Percentiles rank a stretch among this genome's conserved stretches.
Evolutionary conservation across 23 tunicate genomes (phyloP).

Genomic region (Aplidium turbinatum): DNA sequence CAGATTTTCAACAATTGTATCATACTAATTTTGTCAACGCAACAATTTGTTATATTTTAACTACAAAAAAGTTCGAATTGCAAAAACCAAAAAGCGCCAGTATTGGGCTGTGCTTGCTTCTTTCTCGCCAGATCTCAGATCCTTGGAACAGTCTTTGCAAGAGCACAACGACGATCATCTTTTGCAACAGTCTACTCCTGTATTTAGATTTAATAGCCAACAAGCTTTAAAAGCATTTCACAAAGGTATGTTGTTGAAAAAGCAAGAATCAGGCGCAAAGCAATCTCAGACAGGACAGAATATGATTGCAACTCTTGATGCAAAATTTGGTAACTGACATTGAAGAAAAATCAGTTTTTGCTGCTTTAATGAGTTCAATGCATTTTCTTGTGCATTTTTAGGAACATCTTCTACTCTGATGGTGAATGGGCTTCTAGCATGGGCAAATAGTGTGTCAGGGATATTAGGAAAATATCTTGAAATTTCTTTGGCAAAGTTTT

Average conservation of each 20-base stretch:
- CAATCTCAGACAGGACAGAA: constrained; percentile 32
- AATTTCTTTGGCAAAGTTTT: constrained; percentile 46
- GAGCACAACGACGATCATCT: constrained; percentile 25
- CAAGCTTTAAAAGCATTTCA: constrained; percentile 27
- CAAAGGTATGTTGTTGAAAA: constrained; percentile 35
- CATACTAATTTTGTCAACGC: constrained; percentile 5
- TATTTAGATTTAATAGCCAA: constrained; percentile 30
- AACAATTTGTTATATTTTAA: constrained; percentile 21
- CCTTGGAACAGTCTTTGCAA: constrained; percentile 24
- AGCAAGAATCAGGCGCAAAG: constrained; percentile 29
- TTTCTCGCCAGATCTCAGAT: constrained; percentile 20
- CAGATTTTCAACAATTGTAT: no score
- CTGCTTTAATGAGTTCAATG: constrained; percentile 48
- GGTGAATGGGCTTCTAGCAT: constrained; percentile 53
- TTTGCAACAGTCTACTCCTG: constrained; percentile 22
- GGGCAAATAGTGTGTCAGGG: constrained; percentile 46
- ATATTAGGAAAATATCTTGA: constrained; percentile 45
- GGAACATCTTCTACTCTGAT: constrained; percentile 50
- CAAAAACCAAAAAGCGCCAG: constrained; percentile 5
- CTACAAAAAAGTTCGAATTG: constrained; percentile 26
- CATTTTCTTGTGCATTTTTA: constrained; percentile 44
- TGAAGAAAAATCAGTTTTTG: constrained; percentile 29
- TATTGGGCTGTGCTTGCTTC: constrained; percentile 19
- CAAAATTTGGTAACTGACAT: constrained; percentile 39
- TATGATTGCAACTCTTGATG: constrained; percentile 30